Evolutionary conservation across 2,888 invertebrate genomes (phyloP).

Genomic region (Helleia helle): DNA sequence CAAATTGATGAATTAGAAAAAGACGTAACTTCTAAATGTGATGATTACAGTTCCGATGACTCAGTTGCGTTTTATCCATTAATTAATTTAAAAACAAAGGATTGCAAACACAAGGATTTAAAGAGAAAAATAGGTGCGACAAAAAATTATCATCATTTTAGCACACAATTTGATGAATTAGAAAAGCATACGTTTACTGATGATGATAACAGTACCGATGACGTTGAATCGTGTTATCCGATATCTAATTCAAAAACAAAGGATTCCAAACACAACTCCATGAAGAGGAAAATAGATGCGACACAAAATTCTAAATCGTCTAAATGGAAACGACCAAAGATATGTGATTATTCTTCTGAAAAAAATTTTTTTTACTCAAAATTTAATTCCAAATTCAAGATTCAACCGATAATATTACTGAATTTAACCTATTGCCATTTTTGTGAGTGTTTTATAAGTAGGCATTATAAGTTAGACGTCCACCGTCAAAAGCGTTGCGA

Average conservation of each 20-base stretch:
- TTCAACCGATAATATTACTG: conserved; percentile 7
- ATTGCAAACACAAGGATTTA: not conserved
- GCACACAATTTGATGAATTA: not conserved
- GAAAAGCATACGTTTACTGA: not conserved
- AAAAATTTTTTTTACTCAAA: not conserved
- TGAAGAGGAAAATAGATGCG: not conserved
- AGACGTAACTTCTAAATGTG: not conserved
- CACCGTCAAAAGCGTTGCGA: conserved; percentile 33
- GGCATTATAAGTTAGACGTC: conserved; percentile 21
- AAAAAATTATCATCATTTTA: not conserved
- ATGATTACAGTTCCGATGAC: not conserved
- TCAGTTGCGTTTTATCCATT: not conserved
- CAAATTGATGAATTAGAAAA: not conserved
- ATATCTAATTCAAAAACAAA: not conserved
- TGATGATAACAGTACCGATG: not conserved
- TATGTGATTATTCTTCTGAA: not conserved
- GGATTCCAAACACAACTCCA: not conserved
- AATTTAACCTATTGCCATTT: conserved; percentile 31
- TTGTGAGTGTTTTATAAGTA: conserved; percentile 39
- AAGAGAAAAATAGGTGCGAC: not conserved
- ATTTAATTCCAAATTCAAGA: not conserved
- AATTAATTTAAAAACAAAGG: not conserved
- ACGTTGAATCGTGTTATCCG: not conserved
- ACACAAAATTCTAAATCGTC: not conserved
- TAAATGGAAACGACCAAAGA: not conserved